phyloP scores from a whole-genome alignment of 1,140 invertebrate genomes.

The Batillaria attramentaria region DNA sequence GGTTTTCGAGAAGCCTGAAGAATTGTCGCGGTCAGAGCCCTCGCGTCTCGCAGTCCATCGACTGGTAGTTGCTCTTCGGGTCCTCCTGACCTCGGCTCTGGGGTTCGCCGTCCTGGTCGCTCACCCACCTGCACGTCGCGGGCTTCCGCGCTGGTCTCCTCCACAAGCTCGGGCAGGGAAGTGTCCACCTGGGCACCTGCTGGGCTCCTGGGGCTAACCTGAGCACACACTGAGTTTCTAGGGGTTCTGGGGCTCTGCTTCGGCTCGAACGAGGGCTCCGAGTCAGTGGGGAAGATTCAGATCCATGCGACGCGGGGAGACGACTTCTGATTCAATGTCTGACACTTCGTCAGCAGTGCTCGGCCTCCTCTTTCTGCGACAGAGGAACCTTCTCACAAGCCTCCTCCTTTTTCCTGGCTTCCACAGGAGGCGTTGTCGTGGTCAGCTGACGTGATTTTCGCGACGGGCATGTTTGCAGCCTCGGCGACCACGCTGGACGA shows the following conservation, averaged over 20 bases:
- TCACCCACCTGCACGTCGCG: neutral
- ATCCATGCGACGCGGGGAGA: slow-evolving; percentile 40
- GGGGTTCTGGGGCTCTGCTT: neutral
- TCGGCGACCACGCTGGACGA: slow-evolving; percentile 16
- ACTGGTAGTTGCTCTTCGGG: neutral
- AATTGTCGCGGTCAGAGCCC: neutral
- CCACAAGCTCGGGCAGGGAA: neutral
- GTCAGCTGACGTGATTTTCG: neutral
- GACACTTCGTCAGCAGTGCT: slow-evolving; percentile 56
- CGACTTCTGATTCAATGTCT: slow-evolving; percentile 52
- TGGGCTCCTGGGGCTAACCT: neutral
- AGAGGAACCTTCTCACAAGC: neutral
- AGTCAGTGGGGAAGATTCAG: neutral
- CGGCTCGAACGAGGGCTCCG: neutral
- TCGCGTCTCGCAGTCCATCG: neutral
- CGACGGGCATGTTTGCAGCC: slow-evolving; percentile 7
- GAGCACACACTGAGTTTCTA: too few species aligned
- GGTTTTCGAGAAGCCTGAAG: neutral
- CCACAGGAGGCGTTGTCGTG: neutral
- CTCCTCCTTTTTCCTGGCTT: neutral
- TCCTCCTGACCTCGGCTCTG: slow-evolving; percentile 9
- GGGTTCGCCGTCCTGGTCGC: neutral
- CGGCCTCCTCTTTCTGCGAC: neutral
- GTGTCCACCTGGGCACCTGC: neutral
- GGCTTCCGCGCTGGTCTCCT: too few species aligned